phyloP scores from a whole-genome alignment of 1,140 invertebrate species.

The Cydia fagiglandana region DNA sequence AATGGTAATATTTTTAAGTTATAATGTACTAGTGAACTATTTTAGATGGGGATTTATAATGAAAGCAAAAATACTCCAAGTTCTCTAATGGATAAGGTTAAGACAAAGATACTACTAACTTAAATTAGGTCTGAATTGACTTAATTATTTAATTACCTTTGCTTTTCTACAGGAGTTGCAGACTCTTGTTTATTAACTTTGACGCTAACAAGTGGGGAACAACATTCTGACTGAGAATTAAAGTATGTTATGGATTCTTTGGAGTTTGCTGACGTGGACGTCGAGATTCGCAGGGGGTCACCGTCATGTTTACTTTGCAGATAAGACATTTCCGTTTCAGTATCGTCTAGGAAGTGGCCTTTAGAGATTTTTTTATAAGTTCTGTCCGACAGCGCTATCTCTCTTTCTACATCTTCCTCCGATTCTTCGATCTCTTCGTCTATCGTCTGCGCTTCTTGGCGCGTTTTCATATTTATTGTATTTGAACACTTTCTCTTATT shows the following conservation, averaged over 20 bases:
- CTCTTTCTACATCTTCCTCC: constrained; percentile 37
- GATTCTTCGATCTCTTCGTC: constrained; percentile 35
- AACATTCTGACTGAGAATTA: not conserved
- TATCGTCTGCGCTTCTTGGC: constrained; percentile 40
- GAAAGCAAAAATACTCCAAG: too few species aligned
- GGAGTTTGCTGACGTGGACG: constrained; percentile 45
- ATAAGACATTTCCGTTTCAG: constrained; percentile 58
- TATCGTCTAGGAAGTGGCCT: constrained; percentile 58
- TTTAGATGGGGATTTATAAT: too few species aligned
- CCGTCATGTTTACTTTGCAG: constrained; percentile 46
- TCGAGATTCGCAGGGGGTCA: constrained; percentile 38
- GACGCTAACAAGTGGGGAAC: not conserved
- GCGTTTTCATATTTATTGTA: constrained; percentile 41
- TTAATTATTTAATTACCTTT: not conserved
- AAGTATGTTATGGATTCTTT: constrained; percentile 47
- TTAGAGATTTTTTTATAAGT: constrained; percentile 52
- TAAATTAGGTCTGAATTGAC: not conserved
- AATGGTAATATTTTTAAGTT: too few species aligned
- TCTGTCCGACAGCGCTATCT: constrained; percentile 33
- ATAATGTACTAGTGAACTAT: too few species aligned
- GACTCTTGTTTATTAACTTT: not conserved
- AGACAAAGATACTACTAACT: not conserved
- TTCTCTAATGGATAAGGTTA: not conserved
- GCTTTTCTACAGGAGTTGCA: not conserved
- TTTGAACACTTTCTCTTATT: not conserved